Conservation (phyloP, 2,113 vertebrate species). For the Rhineura floridana region DNA sequence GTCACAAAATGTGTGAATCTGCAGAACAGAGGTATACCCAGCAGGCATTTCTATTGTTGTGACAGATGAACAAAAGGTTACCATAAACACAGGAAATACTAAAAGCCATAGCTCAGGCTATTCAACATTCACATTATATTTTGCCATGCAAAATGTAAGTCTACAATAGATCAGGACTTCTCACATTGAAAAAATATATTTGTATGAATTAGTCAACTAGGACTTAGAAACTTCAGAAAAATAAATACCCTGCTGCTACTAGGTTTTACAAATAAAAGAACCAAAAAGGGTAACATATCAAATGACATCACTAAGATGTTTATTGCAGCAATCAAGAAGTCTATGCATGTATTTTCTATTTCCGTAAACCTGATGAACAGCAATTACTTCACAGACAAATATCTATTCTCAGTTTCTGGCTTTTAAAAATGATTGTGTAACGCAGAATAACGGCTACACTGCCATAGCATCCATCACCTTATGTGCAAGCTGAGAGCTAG, state of each 20-base stretch:
- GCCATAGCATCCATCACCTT: slow-evolving; percentile 45
- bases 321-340: not conserved
- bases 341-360: slow-evolving; percentile 16
- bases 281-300: not conserved
- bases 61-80: not conserved
- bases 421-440: slow-evolving; percentile 49
- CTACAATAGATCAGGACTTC: not conserved
- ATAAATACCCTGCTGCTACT: not conserved
- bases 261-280: not conserved
- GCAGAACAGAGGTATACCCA: not conserved
- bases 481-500: slow-evolving; percentile 27
- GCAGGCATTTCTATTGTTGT: not conserved
- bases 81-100: not conserved
- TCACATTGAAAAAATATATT: not conserved
- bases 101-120: not conserved
- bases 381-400: slow-evolving; percentile 32
- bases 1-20: not conserved
- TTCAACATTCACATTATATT: not conserved
- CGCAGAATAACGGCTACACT: slow-evolving; percentile 50
- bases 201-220: not conserved
- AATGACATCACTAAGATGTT: not conserved
- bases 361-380: slow-evolving; percentile 13
- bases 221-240: not conserved
- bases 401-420: slow-evolving; percentile 30
- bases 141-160: not conserved